Percentiles rank a stretch among this genome's conserved stretches.
Evolutionary conservation across 2,113 vertebrate genomes (phyloP).

Genomic region (Zapornia atra): DNA sequence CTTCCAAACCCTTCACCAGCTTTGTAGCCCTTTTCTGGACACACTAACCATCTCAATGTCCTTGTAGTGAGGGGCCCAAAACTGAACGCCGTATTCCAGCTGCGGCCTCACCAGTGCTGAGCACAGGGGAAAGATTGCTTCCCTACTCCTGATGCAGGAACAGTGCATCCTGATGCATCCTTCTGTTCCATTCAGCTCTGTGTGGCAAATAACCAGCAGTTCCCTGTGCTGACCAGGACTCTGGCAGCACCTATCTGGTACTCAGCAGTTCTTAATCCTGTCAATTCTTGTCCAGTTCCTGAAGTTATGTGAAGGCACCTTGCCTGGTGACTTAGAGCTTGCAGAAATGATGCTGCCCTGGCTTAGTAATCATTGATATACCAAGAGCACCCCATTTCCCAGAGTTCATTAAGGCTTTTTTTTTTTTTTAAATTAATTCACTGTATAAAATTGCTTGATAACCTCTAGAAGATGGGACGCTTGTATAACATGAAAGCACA

Average conservation of each 20-base stretch:
- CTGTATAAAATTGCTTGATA: neutral
- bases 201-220: neutral
- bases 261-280: neutral
- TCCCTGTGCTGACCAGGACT: rapidly evolving
- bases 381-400: neutral
- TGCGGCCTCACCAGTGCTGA: too few relatives aligned
- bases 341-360: neutral
- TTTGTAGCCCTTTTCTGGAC: too few relatives aligned
- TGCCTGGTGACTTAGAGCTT: rapidly evolving
- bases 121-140: too few relatives aligned
- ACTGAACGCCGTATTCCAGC: too few relatives aligned
- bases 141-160: too few relatives aligned
- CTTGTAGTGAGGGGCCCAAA: too few relatives aligned
- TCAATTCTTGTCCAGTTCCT: rapidly evolving
- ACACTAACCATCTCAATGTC: too few relatives aligned
- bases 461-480: neutral
- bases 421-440: neutral
- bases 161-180: too few relatives aligned
- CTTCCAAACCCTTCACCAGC: too few relatives aligned
- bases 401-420: neutral
- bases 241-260: rapidly evolving
- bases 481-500: neutral
- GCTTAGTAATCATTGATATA: neutral
- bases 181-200: neutral
- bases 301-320: neutral